Evolutionary conservation across 37 sponge, comb jelly and placozoan species (phyloP).

Genomic region (Theonella swinhoei): DNA sequence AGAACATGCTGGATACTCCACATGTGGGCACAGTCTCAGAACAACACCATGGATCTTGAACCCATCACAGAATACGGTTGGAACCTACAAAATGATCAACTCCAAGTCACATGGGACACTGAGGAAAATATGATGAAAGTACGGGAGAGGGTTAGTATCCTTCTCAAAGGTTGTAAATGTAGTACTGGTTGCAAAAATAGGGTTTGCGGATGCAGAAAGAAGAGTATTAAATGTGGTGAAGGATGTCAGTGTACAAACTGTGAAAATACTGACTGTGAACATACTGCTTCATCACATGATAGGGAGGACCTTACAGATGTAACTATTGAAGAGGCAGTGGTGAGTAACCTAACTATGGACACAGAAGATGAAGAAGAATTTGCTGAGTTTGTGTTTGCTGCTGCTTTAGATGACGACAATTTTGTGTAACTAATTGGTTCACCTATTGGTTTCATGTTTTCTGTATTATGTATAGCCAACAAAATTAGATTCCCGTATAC

Average conservation of each 20-base stretch:
- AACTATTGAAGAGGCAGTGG: not conserved
- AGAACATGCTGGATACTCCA: conserved; percentile 21
- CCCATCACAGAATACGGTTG: conserved; percentile 17
- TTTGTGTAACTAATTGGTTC: no score
- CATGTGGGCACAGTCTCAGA: conserved; percentile 34
- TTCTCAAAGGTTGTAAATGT: conserved; percentile 31
- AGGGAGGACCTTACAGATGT: not conserved
- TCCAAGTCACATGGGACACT: conserved; percentile 34
- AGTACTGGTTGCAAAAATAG: no score
- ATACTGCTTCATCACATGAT: not conserved
- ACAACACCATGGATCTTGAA: conserved; percentile 5
- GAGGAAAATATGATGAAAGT: not conserved
- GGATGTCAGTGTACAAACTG: conserved; percentile 38
- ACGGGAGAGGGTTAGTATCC: conserved; percentile 1
- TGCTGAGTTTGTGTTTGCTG: no score
- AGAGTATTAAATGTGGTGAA: not conserved
- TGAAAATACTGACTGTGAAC: not conserved
- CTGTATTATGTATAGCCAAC: no score
- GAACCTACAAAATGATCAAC: not conserved
- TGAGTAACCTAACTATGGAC: not conserved
- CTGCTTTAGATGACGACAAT: no score
- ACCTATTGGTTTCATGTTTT: no score
- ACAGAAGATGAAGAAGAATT: no score
- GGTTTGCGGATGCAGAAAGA: conserved; percentile 27
- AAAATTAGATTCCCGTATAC: no score